phyloP scores from a whole-genome alignment of 2,888 invertebrate species.

The Cheilosia soror region DNA sequence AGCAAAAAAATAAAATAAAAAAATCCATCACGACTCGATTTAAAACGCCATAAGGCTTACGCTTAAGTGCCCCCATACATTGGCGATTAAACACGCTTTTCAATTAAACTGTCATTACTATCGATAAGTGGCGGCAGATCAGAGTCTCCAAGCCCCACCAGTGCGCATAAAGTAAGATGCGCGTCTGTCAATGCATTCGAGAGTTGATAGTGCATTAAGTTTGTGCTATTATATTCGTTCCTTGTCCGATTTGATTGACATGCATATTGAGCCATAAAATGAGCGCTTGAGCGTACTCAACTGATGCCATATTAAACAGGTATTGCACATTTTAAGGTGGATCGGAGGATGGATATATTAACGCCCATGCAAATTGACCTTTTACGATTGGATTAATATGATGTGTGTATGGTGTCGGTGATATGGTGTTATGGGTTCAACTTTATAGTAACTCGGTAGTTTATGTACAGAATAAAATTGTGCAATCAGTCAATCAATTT shows the following conservation, averaged over 20 bases:
- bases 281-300: neutral
- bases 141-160: slow-evolving; percentile 2
- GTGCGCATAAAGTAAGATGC: slow-evolving; percentile 48
- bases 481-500: too few relatives aligned
- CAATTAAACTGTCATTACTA: slow-evolving; percentile 73
- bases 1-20: neutral
- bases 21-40: slow-evolving; percentile 3
- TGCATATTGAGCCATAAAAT: slow-evolving; percentile 57
- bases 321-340: slow-evolving; percentile 1
- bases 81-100: slow-evolving; percentile 67
- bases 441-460: neutral
- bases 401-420: neutral
- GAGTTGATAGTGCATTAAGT: slow-evolving; percentile 36
- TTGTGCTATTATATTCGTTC: slow-evolving; percentile 25
- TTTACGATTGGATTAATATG: neutral
- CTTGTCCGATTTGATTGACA: slow-evolving; percentile 59
- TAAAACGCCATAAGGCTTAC: slow-evolving; percentile 30
- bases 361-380: neutral
- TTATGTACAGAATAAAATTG: neutral
- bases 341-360: neutral
- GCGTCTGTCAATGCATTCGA: slow-evolving; percentile 53
- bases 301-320: neutral
- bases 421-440: too few relatives aligned
- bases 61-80: slow-evolving; percentile 59
- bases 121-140: slow-evolving; percentile 62